Conservation (phyloP, 1,140 invertebrate species). For the Lethocerus indicus region DNA sequence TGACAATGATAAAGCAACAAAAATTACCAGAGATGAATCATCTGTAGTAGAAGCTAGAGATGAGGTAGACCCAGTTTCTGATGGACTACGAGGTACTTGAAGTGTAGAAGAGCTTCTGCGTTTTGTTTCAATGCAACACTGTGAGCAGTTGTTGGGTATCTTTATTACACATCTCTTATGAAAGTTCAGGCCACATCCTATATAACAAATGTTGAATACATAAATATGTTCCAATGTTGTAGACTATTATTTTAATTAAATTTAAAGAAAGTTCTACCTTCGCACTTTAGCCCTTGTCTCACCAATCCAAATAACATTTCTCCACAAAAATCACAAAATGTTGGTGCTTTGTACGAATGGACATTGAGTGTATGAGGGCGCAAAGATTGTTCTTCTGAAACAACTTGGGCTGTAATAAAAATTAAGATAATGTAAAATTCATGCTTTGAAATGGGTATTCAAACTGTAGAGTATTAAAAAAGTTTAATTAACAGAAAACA, state of each 20-base stretch:
- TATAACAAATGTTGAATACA: constrained; percentile 16
- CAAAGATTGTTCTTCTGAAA: constrained; percentile 54
- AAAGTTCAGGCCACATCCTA: constrained; percentile 93
- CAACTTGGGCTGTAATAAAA: constrained; percentile 40
- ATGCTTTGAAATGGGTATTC: not conserved
- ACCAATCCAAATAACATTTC: constrained; percentile 98
- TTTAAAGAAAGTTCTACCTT: constrained; percentile 43
- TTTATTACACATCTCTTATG: constrained; percentile 98
- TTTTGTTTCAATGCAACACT: constrained; percentile 26
- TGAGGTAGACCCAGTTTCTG: constrained; percentile 32
- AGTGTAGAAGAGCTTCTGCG: constrained; percentile 35
- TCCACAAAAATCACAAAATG: constrained; percentile 98
- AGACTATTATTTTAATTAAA: not conserved
- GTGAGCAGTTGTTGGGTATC: constrained; percentile 91
- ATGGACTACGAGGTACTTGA: constrained; percentile 47
- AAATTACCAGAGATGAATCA: constrained; percentile 20
- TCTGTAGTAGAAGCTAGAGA: constrained; percentile 30
- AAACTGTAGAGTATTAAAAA: not conserved
- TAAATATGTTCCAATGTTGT: not conserved
- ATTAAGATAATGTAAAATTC: not conserved
- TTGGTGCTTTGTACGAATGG: constrained; percentile 96
- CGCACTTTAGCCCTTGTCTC: constrained; percentile 95
- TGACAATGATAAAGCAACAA: too few species aligned
- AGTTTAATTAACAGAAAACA: not conserved
- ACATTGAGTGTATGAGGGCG: constrained; percentile 82